Evolutionary conservation across 2,888 invertebrate species (phyloP), one percentile per base, ranked within the genome.

Genomic region (Leptogaster cylindrica): DNA sequence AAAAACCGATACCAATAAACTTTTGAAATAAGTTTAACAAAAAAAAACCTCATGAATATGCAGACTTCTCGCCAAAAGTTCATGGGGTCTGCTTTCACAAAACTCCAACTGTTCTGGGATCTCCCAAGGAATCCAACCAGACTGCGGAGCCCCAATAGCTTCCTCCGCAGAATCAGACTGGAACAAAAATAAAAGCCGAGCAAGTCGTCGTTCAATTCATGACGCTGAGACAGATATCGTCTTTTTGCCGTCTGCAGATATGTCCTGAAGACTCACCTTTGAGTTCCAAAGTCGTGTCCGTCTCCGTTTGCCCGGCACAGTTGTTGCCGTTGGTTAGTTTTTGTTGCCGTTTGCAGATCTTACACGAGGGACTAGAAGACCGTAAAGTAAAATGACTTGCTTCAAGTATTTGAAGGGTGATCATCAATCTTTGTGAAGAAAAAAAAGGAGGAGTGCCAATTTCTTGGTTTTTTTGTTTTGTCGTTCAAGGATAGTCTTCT

Each of bases 181-280:
- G n/a, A n/a, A n/a, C n/a, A n/a, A n/a, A n/a, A n/a, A n/a, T n/a
- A 63, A 63, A 44, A 46, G 39, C 25, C 28, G 44, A 63, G 46
- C 63, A 63, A 63, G 63, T 63, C 23, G 63, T 63, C 23, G 46
- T 63, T 44, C 46, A 44, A 46, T 63, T 61, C 63, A 46, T 63
- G 63, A 63, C 46, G 44, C 31, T 14, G 31, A 63, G 46, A 63
- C 63, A 63, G 63, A 46, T 46, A 46, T 63, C 46, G 16, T 63
- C 27, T 28, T 44, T 63, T 63, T 63, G 16, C 55, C 39, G 55
- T 55, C 55, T 55, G 55, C 55, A 33, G 23, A 36, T 31, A 55
- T 55, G 39, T 55, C 55, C 55, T 55, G 55, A 55, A 55, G 55
- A 36, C 36, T 55, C 55, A 55, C 36, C 55, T 55, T 55, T 55